Evolutionary conservation across 2,113 vertebrate genomes (phyloP).

Genomic region (Sylvietta virens): DNA sequence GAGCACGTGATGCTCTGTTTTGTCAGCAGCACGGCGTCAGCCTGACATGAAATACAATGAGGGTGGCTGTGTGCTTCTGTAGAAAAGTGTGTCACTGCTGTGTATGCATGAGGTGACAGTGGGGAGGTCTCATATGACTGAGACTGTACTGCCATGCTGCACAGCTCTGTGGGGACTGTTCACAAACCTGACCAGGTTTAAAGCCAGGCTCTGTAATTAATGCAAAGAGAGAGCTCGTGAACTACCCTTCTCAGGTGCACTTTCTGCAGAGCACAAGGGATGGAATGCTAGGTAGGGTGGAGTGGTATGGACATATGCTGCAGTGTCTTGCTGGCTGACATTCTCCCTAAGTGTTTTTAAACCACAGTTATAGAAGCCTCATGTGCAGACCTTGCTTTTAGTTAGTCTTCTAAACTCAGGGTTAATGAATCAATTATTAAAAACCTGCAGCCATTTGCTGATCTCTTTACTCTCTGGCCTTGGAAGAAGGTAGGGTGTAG

Average conservation of each 20-base stretch:
- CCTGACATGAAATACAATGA: neutral
- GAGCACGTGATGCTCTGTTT: neutral
- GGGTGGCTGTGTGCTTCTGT: neutral
- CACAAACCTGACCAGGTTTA: neutral
- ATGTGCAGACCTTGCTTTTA: neutral
- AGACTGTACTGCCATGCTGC: neutral
- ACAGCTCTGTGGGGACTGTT: neutral
- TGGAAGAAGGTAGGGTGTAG: neutral
- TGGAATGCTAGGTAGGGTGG: neutral
- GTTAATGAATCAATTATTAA: neutral
- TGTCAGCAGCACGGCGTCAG: rapidly evolving
- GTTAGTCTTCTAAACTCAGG: neutral
- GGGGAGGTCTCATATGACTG: neutral
- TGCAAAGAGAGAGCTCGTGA: neutral
- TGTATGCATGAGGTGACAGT: neutral
- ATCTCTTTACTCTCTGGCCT: neutral
- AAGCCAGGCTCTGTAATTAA: neutral
- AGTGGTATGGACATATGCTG: neutral
- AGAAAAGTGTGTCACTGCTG: neutral
- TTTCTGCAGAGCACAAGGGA: neutral
- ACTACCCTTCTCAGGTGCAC: neutral
- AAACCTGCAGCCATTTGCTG: neutral
- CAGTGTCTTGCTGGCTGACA: neutral
- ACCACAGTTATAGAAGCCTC: neutral
- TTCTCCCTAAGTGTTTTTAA: neutral